phyloP scores from a whole-genome alignment of 2,113 vertebrate species.

The Dasyornis broadbenti region DNA sequence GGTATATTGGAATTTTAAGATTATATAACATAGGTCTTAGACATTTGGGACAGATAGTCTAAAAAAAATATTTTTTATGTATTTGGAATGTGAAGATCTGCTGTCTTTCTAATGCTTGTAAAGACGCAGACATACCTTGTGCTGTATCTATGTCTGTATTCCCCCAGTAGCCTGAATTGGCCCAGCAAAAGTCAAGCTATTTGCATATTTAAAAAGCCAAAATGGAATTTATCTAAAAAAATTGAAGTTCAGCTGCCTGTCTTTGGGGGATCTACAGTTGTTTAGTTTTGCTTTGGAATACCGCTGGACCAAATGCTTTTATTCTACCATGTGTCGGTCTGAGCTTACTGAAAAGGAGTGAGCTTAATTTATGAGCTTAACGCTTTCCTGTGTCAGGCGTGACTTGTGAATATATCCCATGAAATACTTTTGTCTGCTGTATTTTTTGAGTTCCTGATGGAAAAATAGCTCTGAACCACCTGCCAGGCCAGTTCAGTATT shows the following conservation, averaged over 20 bases:
- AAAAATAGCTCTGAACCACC: not conserved
- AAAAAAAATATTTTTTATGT: not conserved
- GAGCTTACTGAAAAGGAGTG: not conserved
- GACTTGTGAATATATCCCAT: not conserved
- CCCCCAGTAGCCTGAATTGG: not conserved
- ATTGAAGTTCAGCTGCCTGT: not conserved
- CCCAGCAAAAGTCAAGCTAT: not conserved
- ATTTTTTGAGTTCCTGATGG: not conserved
- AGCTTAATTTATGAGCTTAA: not conserved
- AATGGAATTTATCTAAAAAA: not conserved
- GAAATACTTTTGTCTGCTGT: not conserved
- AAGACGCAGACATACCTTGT: not conserved
- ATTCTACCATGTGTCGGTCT: not conserved
- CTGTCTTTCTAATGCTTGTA: not conserved
- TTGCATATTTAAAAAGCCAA: not conserved
- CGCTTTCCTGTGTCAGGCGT: not conserved
- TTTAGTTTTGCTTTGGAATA: not conserved
- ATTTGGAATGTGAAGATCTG: not conserved
- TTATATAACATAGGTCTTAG: not conserved
- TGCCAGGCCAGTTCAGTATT: not conserved
- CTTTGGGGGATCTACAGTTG: not conserved
- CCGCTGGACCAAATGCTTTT: not conserved
- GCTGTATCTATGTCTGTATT: not conserved
- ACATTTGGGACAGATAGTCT: rapidly evolving
- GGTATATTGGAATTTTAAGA: not conserved